A percentile compares a stretch with the other conserved stretches of the same genome.
These are phyloP conservation scores for Clistopyga incitator DNA, from an alignment of 2,888 invertebrate genomes.

Conservation along the genomic window DNA sequence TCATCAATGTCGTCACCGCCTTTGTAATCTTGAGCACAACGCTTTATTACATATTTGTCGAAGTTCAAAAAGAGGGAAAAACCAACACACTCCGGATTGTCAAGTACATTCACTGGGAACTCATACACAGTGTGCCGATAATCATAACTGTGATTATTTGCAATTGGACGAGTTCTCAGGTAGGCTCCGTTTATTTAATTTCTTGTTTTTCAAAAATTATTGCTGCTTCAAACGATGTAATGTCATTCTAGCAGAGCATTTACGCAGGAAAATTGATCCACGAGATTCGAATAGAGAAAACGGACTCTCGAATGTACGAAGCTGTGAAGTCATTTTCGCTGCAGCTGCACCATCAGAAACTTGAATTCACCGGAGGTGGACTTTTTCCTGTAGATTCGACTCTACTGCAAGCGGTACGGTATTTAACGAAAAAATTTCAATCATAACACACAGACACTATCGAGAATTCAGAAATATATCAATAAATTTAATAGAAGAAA, in stretches of 20 bases:
- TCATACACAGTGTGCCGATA: constrained; percentile 46
- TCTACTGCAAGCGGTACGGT: constrained; percentile 75
- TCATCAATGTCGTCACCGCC: constrained; percentile 20
- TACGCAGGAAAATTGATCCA: constrained; percentile 57
- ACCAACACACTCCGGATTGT: constrained; percentile 14
- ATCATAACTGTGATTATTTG: constrained; percentile 47
- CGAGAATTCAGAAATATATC: too few species aligned
- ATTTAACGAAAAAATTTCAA: neutral
- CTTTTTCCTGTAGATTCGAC: constrained; percentile 75
- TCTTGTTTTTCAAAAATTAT: neutral
- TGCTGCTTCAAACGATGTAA: neutral
- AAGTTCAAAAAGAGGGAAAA: constrained; percentile 23
- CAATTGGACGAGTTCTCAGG: constrained; percentile 56
- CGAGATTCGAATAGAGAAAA: constrained; percentile 55
- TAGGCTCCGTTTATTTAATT: neutral
- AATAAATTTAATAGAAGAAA: too few species aligned
- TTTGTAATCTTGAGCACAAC: constrained; percentile 23
- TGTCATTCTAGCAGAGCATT: constrained; percentile 34
- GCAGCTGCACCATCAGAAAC: constrained; percentile 73
- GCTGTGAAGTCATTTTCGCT: constrained; percentile 73
- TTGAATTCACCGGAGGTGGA: constrained; percentile 76
- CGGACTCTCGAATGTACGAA: constrained; percentile 55
- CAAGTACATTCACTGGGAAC: constrained; percentile 52
- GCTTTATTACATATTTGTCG: constrained; percentile 31
- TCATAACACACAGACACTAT: too few species aligned